These are phyloP conservation scores for Ochropacha duplaris DNA, from an alignment of 2,888 invertebrate genomes.

Conservation along the genomic window DNA sequence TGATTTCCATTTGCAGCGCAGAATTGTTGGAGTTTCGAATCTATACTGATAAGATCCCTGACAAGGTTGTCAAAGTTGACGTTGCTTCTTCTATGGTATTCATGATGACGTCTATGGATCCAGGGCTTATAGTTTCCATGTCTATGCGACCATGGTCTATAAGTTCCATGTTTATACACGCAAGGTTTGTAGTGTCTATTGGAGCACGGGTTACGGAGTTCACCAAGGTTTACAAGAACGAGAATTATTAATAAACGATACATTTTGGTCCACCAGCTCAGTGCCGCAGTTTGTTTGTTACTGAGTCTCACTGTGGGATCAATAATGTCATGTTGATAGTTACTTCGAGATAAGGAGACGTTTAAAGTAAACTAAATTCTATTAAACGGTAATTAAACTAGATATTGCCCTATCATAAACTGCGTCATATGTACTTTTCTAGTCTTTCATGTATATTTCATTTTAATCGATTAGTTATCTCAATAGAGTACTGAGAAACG, in stretches of 20 bases:
- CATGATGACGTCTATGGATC: background rate
- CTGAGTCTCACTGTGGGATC: background rate
- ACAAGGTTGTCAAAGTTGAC: background rate
- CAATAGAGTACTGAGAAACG: no score
- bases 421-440: no score
- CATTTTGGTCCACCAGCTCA: background rate
- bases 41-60: background rate
- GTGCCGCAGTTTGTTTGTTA: background rate
- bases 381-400: no score
- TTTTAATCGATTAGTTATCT: no score
- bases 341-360: background rate
- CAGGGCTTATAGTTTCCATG: background rate
- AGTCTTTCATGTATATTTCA: no score
- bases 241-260: background rate
- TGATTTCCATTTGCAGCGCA: background rate
- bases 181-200: background rate
- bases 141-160: background rate
- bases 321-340: background rate
- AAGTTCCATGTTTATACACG: background rate
- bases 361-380: background rate
- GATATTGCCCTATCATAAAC: no score
- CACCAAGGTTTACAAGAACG: background rate
- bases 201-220: background rate
- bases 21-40: background rate
- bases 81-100: background rate